phyloP scores from a whole-genome alignment of 2,888 invertebrate genomes.

The Gortyna flavago region DNA sequence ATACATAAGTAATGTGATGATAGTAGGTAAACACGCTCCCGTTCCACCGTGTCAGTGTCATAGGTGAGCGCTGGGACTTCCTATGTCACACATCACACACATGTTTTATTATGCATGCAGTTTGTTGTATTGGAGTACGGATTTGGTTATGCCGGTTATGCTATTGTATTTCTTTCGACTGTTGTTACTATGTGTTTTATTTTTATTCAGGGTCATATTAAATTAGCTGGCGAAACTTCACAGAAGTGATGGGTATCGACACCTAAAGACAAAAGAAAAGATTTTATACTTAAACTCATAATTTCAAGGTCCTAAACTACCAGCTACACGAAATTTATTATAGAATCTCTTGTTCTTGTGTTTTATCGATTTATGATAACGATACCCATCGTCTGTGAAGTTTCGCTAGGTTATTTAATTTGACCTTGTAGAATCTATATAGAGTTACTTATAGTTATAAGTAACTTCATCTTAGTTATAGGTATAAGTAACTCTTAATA shows the following conservation, averaged over 20 bases:
- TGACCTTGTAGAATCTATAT: not conserved
- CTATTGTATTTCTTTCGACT: not conserved
- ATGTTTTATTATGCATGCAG: constrained; percentile 44
- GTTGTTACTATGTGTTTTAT: not conserved
- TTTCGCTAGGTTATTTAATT: not conserved
- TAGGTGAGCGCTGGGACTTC: constrained; percentile 60
- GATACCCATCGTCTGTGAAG: not conserved
- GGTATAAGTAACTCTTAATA: not conserved
- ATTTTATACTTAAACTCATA: not conserved
- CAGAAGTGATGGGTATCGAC: not conserved
- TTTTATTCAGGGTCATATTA: not conserved
- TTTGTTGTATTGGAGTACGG: constrained; percentile 14
- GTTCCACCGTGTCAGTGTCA: constrained; percentile 63
- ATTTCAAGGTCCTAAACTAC: not conserved
- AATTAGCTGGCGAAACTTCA: not conserved
- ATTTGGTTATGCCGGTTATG: constrained; percentile 1
- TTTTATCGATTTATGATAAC: not conserved
- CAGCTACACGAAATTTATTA: not conserved
- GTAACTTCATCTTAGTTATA: not conserved
- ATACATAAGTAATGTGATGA: constrained; percentile 63
- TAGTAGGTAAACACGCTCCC: constrained; percentile 58
- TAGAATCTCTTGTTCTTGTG: not conserved
- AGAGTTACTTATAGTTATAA: not conserved
- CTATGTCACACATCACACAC: constrained; percentile 33
- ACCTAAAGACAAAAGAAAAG: not conserved